Base-by-base conservation (phyloP, 2,797 vertebrate species). In the Pygocentrus nattereri region DNA sequence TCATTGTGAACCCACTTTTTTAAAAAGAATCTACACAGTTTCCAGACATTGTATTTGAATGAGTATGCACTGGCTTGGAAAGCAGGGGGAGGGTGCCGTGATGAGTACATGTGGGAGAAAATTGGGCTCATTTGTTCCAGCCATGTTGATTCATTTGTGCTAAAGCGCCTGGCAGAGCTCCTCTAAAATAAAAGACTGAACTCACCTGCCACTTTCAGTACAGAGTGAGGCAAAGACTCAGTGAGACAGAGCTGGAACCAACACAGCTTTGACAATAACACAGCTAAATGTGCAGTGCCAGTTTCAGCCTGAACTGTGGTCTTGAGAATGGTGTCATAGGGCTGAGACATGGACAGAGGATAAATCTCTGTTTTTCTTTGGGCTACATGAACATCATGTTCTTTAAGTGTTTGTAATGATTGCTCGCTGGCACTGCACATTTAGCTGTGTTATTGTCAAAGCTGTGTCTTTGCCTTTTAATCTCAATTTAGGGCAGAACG, bases 181-280 rank as follows among this genome's bases (percentile, higher is more conserved):
- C 74, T 15, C 88, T 89, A 92, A 94, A 92, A 92, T 92, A 90
- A 90, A 92, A 90, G 85, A 79, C 87, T 79, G 92, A 94, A 94
- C 94, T 93, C 89, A 91, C 89, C 92, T 94, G 94, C 93, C 94
- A 93, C 88, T 93, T 94, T 88, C 90, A 93, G 93, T 95, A 90
- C 91, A 85, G 87, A 91, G 91, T 90, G 44, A 76, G 58, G 68
- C 61, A 49, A 65, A 13, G 52, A 27, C 64, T 76, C 61, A 52
- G 21, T 27, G 47, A 88, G 87, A 84, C 85, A 69, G 72, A 56
- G 49, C 23, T 47, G 69, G 50, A 54, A 44, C 82, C 87, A 84
- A 86, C 82, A 77, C 56, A 82, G 79, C 84, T 82, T 86, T 89
- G 87, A 56, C 71, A 77, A 61, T 68, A 5, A 18, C 30, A 62